Conservation (phyloP, 1,140 invertebrate genomes). For the Papilio helenus region DNA sequence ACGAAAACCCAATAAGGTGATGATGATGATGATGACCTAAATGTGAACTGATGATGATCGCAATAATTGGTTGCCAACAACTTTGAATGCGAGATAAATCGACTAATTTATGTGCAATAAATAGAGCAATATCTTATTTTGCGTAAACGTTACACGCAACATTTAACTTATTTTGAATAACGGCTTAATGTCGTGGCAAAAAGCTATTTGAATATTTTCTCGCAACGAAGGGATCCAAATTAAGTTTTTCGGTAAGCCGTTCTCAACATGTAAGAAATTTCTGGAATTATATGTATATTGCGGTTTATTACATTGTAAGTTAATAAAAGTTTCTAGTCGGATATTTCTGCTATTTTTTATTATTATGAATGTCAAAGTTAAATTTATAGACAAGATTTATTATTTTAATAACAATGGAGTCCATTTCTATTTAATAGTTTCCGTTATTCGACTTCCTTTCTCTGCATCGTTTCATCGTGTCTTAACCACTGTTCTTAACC, state of each 20-base stretch:
- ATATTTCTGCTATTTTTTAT: background rate
- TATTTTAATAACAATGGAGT: background rate
- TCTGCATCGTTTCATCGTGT: no score
- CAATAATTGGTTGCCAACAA: background rate
- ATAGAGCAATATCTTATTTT: constrained; percentile 26
- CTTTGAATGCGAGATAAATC: background rate
- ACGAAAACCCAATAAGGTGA: no score
- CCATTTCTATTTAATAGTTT: no score
- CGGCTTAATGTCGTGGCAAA: constrained; percentile 34
- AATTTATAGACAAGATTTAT: no score
- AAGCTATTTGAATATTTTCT: constrained; percentile 37
- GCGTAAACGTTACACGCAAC: constrained; percentile 31
- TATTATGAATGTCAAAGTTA: background rate
- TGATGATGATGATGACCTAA: no score
- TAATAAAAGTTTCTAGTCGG: background rate
- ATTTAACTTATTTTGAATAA: constrained; percentile 34
- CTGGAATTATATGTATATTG: background rate
- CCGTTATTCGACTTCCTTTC: no score
- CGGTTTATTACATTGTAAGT: background rate
- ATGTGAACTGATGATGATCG: background rate
- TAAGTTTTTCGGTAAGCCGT: constrained; percentile 19
- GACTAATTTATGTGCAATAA: constrained; percentile 24
- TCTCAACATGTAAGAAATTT: background rate
- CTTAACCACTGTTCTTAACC: no score
- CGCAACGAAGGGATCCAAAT: constrained; percentile 8